A percentile compares a stretch with the other conserved stretches of the same genome.
Evolutionary conservation across 1,140 invertebrate species (phyloP).

Genomic region (Brachionus paranguensis): DNA sequence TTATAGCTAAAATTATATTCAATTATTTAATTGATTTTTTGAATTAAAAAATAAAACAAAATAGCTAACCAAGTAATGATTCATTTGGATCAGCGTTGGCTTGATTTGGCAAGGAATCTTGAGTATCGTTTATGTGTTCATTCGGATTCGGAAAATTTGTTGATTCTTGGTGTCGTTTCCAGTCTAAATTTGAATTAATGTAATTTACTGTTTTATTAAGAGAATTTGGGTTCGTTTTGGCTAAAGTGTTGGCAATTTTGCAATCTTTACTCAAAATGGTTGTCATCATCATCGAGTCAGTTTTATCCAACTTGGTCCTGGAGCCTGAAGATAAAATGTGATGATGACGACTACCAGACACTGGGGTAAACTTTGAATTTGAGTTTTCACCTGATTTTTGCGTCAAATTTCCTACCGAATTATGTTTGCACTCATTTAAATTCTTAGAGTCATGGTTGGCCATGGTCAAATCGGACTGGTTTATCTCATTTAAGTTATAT

Average conservation of each 20-base stretch:
- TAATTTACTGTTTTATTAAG: constrained; percentile 6
- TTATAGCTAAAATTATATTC: not conserved
- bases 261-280: not conserved
- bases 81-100: not conserved
- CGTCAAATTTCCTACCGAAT: not conserved
- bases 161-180: not conserved
- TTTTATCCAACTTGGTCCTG: not conserved
- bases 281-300: constrained; percentile 34
- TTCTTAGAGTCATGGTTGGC: not conserved
- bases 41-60: not conserved
- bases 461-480: not conserved
- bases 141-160: not conserved
- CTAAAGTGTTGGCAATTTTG: not conserved
- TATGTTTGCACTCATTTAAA: not conserved
- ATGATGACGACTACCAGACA: not conserved
- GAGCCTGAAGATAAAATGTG: not conserved
- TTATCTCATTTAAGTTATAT: not conserved
- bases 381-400: not conserved
- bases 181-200: constrained; percentile 29
- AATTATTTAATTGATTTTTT: not conserved
- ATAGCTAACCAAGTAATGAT: constrained; percentile 6
- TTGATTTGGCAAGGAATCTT: not conserved
- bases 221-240: not conserved
- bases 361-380: not conserved
- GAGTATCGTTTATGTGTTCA: not conserved